phyloP scores from a whole-genome alignment of 1,140 invertebrate species.

The Maniola jurtina region DNA sequence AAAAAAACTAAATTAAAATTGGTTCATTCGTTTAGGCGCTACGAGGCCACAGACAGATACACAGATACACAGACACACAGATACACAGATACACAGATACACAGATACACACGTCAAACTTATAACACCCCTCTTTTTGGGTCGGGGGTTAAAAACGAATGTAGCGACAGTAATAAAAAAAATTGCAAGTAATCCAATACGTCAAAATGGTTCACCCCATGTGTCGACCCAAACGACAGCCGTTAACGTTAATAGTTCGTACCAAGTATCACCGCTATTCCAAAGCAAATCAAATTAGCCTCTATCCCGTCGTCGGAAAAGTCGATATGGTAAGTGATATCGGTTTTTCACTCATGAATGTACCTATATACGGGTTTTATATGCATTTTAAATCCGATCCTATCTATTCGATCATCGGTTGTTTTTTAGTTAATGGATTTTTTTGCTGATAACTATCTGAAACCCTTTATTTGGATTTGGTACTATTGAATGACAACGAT shows the following conservation, averaged over 20 bases:
- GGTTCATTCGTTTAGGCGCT: too few species aligned
- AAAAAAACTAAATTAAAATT: too few species aligned
- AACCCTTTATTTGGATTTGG: not conserved
- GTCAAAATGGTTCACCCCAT: slow-evolving; percentile 28
- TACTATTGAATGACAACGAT: not conserved
- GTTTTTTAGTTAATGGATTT: not conserved
- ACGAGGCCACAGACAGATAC: too few species aligned
- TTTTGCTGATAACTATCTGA: not conserved
- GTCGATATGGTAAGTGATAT: not conserved
- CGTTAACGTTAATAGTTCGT: slow-evolving; percentile 28
- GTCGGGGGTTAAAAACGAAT: slow-evolving; percentile 29
- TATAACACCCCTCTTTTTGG: too few species aligned
- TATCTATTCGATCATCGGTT: not conserved
- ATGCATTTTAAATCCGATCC: not conserved
- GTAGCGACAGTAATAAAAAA: slow-evolving; percentile 27
- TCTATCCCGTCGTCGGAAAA: slow-evolving; percentile 10
- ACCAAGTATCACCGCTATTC: slow-evolving; percentile 20
- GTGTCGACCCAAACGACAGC: slow-evolving; percentile 21
- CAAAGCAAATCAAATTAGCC: slow-evolving; percentile 19
- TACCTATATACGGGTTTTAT: not conserved
- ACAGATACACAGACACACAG: too few species aligned
- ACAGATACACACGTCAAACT: too few species aligned
- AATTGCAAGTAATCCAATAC: slow-evolving; percentile 27
- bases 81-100: too few species aligned
- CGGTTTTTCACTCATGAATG: not conserved